Evolutionary conservation across 2,888 invertebrate genomes (phyloP).

Genomic region (Seira musarum): DNA sequence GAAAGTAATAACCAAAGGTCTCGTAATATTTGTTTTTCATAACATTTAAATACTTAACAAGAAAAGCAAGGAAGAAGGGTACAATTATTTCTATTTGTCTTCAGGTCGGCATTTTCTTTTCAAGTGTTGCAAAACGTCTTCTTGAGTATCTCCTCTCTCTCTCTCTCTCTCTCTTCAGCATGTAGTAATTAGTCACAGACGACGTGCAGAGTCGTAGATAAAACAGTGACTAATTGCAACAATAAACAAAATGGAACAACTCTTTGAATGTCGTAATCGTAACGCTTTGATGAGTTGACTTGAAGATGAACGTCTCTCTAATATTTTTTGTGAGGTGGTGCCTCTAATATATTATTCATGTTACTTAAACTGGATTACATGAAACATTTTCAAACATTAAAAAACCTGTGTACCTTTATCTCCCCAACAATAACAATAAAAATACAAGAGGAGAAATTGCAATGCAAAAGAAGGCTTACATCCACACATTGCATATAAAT

Average conservation of each 20-base stretch:
- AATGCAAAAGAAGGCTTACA: conserved; percentile 22
- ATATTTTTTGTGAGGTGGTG: no score
- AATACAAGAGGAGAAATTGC: background rate
- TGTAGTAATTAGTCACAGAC: conserved; percentile 59
- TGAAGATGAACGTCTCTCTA: background rate
- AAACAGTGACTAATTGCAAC: conserved; percentile 62
- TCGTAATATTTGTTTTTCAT: no score
- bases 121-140: conserved; percentile 32
- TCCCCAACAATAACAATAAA: background rate
- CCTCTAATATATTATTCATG: no score
- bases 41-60: no score
- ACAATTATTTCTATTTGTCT: conserved; percentile 5
- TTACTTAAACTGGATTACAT: conserved; percentile 53
- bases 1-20: no score
- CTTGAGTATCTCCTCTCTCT: no score
- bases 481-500: conserved; percentile 30
- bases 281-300: conserved; percentile 55
- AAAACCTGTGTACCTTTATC: no score
- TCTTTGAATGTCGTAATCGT: conserved; percentile 47
- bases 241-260: conserved; percentile 62
- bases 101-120: conserved; percentile 51
- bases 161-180: conserved; percentile 48
- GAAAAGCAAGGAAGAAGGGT: no score
- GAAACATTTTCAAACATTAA: conserved; percentile 13
- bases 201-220: conserved; percentile 61